Base-by-base conservation (phyloP, 1,140 invertebrate species). In the Caerostris darwini region DNA sequence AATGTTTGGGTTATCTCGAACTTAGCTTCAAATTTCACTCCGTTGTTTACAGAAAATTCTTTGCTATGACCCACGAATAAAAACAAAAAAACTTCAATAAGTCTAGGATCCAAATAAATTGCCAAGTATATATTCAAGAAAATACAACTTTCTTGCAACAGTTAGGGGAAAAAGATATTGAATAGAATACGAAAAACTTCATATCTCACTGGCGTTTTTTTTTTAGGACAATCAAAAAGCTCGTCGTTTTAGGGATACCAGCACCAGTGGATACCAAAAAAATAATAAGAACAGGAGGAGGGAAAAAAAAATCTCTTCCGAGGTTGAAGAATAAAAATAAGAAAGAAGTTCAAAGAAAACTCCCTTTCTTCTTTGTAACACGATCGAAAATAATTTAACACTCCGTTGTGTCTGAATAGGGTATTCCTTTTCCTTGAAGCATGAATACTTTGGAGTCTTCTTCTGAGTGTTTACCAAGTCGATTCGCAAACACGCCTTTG, bases 371-470 rank as follows among this genome's bases (percentile, higher is more conserved):
- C 69, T 77, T 57, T 77, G 64, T 71, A 90, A 83, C 56, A n/a
- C 71, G 90, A 91, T 91, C 90, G 71, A 83, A 82, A 91, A 91
- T 91, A 91, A 91, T 91, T 91, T 91, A 91, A 91, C 77, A 91
- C 90, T 91, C 71, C 90, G 90, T 61, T 82, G 90, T 91, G 59
- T 58, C 64, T 91, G 71, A 91, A 91, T 82, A 83, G 71, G 17
- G 59, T 5, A 91, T 61, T 59, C 88, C 50, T 71, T 82, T 83
- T 82, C 50, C 54, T 59, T 54, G 34, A 34, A 82, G 57, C 90
- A 54, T 57, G 50, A 53, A 71, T 71, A 7, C 59, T 50, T 34
- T 17, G 88, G 7, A 88, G 19, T 34, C 19, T 53, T 50, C 19
- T 53, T 50, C 88, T 7, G 56, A 82, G 53, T 91, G 90, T 91